Evolutionary conservation across 1,140 invertebrate species (phyloP), one percentile per base, ranked within the genome.

Genomic region (Portunus trituberculatus): DNA sequence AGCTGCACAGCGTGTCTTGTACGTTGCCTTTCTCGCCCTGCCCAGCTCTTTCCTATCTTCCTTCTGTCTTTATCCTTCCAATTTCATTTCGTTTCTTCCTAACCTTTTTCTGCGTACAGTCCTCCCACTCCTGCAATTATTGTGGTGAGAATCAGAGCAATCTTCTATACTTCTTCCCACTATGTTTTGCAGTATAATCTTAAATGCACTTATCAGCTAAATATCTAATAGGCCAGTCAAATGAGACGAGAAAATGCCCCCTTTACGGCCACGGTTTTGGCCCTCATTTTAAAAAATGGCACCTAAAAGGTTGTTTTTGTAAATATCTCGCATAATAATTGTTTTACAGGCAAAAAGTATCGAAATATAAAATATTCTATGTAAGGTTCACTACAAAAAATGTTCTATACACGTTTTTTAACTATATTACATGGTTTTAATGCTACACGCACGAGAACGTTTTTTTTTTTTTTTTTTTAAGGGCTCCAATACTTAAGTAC

Each of bases 301-400:
- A 8, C 12, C n/a, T 31, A n/a, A 84, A 1, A 84, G n/a, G 8
- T 14, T 28, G 8, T 84, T 84, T 84, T 84, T 29, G 87, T 89
- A 89, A 89, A 31, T 45, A 89, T 89, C 87, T 89, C 32, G 29
- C n/a, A 31, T 89, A 89, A 31, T 10, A 89, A n/a, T 89, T 0
- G 39, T 0, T 89, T 89, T 89, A 89, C 28, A 45, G 32, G 87
- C n/a, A 89, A 89, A 89, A 32, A 31, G 87, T 4, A 31, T 48
- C 87, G 83, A 84, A 8, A 84, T 84, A 4, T 84, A 84, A 84
- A 84, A 84, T 4, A 84, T 14, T 84, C 14, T 89, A 89, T 25
- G 10, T 89, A 32, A 89, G 39, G 39, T 28, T 31, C 14, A 6
- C n/a, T 89, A 4, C 28, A 32, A 14, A 32, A 32, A 31, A 32